Evolutionary conservation across 2,888 invertebrate species (phyloP).

Genomic region (Thecocarcelia acutangulata): DNA sequence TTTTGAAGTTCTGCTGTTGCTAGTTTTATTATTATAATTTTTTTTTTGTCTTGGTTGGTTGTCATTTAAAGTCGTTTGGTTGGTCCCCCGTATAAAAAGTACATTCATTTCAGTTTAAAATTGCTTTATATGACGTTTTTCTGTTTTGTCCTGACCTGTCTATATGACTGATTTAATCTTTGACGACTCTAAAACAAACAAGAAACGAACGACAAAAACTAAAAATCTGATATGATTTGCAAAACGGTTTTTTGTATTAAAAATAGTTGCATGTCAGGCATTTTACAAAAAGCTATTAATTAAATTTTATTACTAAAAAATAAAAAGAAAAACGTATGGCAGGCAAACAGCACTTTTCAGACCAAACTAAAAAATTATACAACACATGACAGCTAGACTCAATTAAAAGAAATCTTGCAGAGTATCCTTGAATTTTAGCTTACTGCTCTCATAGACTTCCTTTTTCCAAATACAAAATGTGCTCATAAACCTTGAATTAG

Average conservation of each 20-base stretch:
- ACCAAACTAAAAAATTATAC: slow-evolving; percentile 6
- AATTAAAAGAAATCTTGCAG: not conserved
- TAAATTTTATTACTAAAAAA: slow-evolving; percentile 63
- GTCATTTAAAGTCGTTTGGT: slow-evolving; percentile 40
- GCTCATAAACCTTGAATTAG: slow-evolving; percentile 59
- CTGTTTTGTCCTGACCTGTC: slow-evolving; percentile 64
- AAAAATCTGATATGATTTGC: slow-evolving; percentile 59
- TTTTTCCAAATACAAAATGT: not conserved
- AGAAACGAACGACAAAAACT: slow-evolving; percentile 44
- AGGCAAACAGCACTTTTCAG: not conserved
- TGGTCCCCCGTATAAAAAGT: slow-evolving; percentile 35
- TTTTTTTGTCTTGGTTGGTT: slow-evolving; percentile 11
- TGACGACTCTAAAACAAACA: slow-evolving; percentile 66
- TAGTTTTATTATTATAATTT: no score
- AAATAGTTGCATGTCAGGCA: slow-evolving; percentile 58
- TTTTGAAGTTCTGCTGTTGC: slow-evolving; percentile 2
- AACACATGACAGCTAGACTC: not conserved
- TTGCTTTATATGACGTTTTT: slow-evolving; percentile 52
- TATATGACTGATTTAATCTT: slow-evolving; percentile 69
- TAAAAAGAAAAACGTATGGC: no score
- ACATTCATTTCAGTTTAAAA: slow-evolving; percentile 54
- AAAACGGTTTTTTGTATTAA: slow-evolving; percentile 40
- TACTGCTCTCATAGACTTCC: not conserved
- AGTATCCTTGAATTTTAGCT: slow-evolving; percentile 29
- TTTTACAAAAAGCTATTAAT: slow-evolving; percentile 62